Percentiles rank a stretch among this genome's conserved stretches.
phyloP scores from a whole-genome alignment of 2,113 vertebrate species.

The Brevimyrus niger region DNA sequence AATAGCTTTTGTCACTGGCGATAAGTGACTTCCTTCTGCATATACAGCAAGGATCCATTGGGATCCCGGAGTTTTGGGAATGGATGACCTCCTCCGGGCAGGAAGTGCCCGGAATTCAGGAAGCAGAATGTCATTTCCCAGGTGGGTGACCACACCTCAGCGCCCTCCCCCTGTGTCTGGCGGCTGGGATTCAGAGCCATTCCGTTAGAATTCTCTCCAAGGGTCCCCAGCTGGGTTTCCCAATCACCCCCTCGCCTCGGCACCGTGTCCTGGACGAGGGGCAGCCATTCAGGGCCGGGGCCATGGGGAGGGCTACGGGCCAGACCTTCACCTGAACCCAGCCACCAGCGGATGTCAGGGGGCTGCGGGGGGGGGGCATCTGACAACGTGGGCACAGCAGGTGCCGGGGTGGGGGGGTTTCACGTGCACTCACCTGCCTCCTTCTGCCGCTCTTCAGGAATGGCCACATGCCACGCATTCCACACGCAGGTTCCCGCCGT shows the following conservation, averaged over 20 bases:
- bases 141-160: not conserved
- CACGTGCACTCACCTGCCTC: not conserved
- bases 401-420: not conserved
- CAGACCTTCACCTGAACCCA: not conserved
- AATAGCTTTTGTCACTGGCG: not conserved
- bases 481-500: constrained; percentile 26
- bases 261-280: not conserved
- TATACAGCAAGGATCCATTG: not conserved
- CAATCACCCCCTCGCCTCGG: not conserved
- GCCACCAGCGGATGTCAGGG: not conserved
- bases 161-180: not conserved
- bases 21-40: not conserved
- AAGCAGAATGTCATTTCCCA: not conserved
- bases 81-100: not conserved
- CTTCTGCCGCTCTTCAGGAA: constrained; percentile 40
- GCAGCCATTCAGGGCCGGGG: not conserved
- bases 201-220: not conserved
- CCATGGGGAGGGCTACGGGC: not conserved
- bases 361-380: not conserved
- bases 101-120: not conserved
- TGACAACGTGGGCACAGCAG: not conserved
- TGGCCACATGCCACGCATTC: constrained; percentile 45
- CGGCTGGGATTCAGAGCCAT: not conserved
- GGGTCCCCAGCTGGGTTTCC: not conserved
- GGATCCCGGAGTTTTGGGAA: not conserved